These are phyloP conservation scores for Xyliphius kryptos DNA, from an alignment of 2,113 vertebrate genomes.

Conservation along the genomic window DNA sequence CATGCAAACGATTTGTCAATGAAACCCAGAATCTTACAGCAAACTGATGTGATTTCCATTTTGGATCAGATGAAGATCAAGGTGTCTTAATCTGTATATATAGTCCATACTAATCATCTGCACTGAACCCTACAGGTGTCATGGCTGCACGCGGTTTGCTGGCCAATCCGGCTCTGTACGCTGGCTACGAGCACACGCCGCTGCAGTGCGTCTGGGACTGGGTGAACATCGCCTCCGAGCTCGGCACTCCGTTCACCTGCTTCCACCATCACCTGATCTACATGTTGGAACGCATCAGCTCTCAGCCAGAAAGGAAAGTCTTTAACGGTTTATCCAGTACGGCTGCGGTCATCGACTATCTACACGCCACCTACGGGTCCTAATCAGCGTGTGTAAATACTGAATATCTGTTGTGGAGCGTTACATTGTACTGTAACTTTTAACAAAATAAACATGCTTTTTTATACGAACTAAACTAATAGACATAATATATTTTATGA, in stretches of 20 bases:
- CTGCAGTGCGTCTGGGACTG: slow-evolving; percentile 90
- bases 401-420: too few species aligned
- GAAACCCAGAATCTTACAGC: too few species aligned
- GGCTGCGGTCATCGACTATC: slow-evolving; percentile 89
- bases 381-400: neutral
- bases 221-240: slow-evolving; percentile 83
- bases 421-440: too few species aligned
- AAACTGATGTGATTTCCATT: too few species aligned
- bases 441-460: too few species aligned
- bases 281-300: slow-evolving; percentile 93
- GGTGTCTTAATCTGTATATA: neutral
- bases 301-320: slow-evolving; percentile 85
- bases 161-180: slow-evolving; percentile 91
- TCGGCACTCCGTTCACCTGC: slow-evolving; percentile 87
- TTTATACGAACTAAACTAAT: too few species aligned
- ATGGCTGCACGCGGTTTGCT: slow-evolving; percentile 92
- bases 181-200: slow-evolving; percentile 86
- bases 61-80: neutral
- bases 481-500: too few species aligned
- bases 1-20: too few species aligned
- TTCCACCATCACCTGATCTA: slow-evolving; percentile 97
- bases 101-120: too few species aligned
- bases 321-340: slow-evolving; percentile 91
- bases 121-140: slow-evolving; percentile 72
- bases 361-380: slow-evolving; percentile 74